A percentile compares a stretch with the other conserved stretches of the same genome.
These are phyloP conservation scores for Ecdyonurus torrentis DNA, from an alignment of 2,888 invertebrate species.

Conservation along the genomic window DNA sequence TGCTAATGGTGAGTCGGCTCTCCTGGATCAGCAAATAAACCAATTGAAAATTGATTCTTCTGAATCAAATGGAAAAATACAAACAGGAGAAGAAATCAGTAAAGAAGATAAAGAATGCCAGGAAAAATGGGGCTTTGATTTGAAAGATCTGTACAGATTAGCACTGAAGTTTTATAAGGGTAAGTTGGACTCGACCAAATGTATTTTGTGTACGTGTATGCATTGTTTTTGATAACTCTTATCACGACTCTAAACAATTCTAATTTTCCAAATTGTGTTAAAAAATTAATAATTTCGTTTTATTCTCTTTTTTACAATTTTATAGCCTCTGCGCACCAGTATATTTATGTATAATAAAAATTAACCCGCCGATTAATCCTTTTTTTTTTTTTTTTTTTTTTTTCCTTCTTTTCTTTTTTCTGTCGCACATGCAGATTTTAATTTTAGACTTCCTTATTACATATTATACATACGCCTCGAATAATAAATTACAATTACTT, in stretches of 20 bases:
- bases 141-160: slow-evolving; percentile 70
- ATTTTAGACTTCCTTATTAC: too few species aligned
- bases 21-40: slow-evolving; percentile 2
- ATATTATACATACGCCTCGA: too few species aligned
- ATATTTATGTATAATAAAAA: neutral
- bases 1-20: slow-evolving; percentile 8
- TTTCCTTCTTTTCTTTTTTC: too few species aligned
- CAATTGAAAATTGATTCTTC: neutral
- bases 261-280: too few species aligned
- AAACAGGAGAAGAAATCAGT: slow-evolving; percentile 15
- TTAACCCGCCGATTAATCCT: neutral
- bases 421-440: too few species aligned
- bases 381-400: too few species aligned
- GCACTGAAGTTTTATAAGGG: slow-evolving; percentile 89
- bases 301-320: too few species aligned
- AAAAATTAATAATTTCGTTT: too few species aligned
- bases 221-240: too few species aligned
- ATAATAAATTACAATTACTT: too few species aligned
- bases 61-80: slow-evolving; percentile 14
- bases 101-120: slow-evolving; percentile 16
- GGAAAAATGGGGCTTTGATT: slow-evolving; percentile 27
- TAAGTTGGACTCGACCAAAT: slow-evolving; percentile 25
- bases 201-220: neutral
- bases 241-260: too few species aligned
- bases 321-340: too few species aligned